Evolutionary conservation across 2,797 vertebrate species (phyloP).

Genomic region (Poecilia gillii): DNA sequence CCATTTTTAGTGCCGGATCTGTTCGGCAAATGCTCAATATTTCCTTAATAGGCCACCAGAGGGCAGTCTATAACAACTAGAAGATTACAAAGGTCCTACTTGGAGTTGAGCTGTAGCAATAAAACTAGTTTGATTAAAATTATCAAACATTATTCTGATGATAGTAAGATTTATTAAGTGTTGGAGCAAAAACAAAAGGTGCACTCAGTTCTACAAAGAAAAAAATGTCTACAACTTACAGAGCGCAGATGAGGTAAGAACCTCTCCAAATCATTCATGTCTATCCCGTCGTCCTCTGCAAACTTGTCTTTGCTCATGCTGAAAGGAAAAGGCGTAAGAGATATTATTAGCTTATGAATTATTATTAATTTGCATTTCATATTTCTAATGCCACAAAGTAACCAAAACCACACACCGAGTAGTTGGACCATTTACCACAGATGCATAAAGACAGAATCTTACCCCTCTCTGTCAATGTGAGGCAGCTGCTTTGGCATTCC

Average conservation of each 20-base stretch:
- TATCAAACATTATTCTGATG: background rate
- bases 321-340: conserved; percentile 2
- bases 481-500: conserved; percentile 91
- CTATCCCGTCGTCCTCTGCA: conserved; percentile 91
- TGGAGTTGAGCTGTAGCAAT: background rate
- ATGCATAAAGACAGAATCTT: conserved; percentile 38
- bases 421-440: background rate
- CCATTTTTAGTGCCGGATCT: background rate
- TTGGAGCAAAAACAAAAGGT: background rate
- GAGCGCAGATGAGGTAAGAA: conserved; percentile 90
- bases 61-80: conserved; percentile 37
- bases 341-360: background rate
- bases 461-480: conserved; percentile 96
- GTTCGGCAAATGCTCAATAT: background rate
- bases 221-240: conserved; percentile 77
- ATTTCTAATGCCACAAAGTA: background rate
- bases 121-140: background rate
- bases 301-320: conserved; percentile 92
- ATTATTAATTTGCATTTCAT: background rate
- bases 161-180: background rate
- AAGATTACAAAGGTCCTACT: background rate
- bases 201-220: background rate
- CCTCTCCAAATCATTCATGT: conserved; percentile 94
- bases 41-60: conserved; percentile 47
- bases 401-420: background rate